Conservation (phyloP, 2,888 invertebrate species). For the Rotaria magnacalcarata region DNA sequence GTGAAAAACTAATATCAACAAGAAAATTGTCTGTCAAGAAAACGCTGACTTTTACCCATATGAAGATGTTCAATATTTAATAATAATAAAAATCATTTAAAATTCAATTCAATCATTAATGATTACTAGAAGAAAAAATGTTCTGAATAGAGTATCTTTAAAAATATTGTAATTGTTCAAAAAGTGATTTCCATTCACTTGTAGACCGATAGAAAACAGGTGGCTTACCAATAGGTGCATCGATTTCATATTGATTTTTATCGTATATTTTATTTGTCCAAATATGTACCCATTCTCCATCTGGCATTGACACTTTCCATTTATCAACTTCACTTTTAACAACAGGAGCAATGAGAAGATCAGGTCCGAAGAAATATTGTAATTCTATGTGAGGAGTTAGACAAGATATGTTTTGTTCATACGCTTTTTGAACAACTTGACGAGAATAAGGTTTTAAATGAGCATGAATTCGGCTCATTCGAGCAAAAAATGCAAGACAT, state of each 20-base stretch:
- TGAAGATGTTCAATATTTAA: no score
- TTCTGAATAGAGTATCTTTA: background rate
- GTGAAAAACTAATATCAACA: no score
- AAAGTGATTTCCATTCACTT: conserved; percentile 48
- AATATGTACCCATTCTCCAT: conserved; percentile 51
- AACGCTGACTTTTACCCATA: no score
- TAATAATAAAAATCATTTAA: no score
- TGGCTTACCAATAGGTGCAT: conserved; percentile 51
- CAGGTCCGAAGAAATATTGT: conserved; percentile 53
- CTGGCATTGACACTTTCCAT: conserved; percentile 51
- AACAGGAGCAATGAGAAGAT: conserved; percentile 54
- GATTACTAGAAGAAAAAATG: no score
- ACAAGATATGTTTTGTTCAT: background rate
- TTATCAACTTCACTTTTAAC: conserved; percentile 48
- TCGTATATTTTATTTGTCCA: conserved; percentile 49
- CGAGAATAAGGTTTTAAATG: conserved; percentile 51
- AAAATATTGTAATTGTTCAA: conserved; percentile 46
- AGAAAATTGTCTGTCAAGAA: no score
- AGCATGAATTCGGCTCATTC: conserved; percentile 50
- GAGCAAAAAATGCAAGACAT: conserved; percentile 49
- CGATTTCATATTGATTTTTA: conserved; percentile 48
- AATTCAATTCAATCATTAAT: background rate
- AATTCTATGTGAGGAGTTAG: conserved; percentile 47
- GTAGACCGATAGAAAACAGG: conserved; percentile 52
- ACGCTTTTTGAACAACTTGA: conserved; percentile 48